Base-by-base conservation (phyloP, 2,888 invertebrate genomes). In the Dolichomitus sp. region DNA sequence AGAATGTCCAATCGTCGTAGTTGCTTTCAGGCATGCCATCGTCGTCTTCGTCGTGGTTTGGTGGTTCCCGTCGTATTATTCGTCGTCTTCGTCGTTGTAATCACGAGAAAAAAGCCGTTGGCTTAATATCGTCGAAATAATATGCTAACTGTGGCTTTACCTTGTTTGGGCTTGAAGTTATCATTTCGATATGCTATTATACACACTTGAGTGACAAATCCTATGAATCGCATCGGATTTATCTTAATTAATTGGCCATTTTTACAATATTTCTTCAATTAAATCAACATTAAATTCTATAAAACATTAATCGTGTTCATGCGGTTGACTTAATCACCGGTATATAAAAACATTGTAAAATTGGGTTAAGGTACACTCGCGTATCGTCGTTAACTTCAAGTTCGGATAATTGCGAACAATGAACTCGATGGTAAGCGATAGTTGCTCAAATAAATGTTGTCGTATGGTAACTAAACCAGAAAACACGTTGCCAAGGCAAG, bases 401-500 rank as follows among this genome's bases (percentile, higher is more conserved):
- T 57, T 23, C 78, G n/a, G 73, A 82, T 63, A 68, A 63, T 19
- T 68, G 77, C 69, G 70, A 78, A 74, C 45, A 42, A 70, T 70
- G 48, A 59, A 77, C 42, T 61, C 54, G 50, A 57, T 73, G 73
- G 73, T 75, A 61, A 75, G 50, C 48, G 68, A 82, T 82, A 82
- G 82, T 79, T 82, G 82, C 82, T 82, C 75, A 82, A 79, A 75
- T 82, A 40, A 72, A 68, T 79, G 70, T 79, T 66, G 79, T 75
- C 45, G 73, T 82, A 70, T 79, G 78, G 74, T 79, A 72, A 74
- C 69, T 52, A 1, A 59, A 57, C 7, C 57, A n/a, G 63, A 80
- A 30, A 5, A 42, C 17, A 30, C 54, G 14, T 52, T 57, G 74
- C 23, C 65, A 17, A 66, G 74, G 74, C 82, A 70, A 82, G 74